Percentiles rank a stretch among this genome's conserved stretches.
Evolutionary conservation across 2,888 invertebrate genomes (phyloP).

Genomic region (Thera obeliscata): DNA sequence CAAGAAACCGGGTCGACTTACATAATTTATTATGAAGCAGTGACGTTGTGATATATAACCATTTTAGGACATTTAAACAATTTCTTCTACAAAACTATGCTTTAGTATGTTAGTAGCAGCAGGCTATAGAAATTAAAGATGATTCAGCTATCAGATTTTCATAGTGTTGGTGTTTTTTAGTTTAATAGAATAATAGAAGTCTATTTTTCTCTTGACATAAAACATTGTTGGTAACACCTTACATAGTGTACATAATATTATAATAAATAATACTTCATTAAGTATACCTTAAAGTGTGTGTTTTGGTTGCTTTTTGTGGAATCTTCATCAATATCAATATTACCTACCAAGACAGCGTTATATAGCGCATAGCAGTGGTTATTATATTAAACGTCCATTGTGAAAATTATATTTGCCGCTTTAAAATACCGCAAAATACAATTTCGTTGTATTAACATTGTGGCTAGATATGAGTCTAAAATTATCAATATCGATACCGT

Average conservation of each 20-base stretch:
- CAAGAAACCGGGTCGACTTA: conserved; percentile 9
- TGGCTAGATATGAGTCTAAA: not conserved
- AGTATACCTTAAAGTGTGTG: not conserved
- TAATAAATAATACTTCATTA: not conserved
- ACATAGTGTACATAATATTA: too few relatives aligned
- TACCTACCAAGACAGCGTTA: not conserved
- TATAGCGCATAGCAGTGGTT: conserved; percentile 2
- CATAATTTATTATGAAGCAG: conserved; percentile 15
- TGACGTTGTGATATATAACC: conserved; percentile 25
- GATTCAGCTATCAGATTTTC: not conserved
- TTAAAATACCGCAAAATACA: conserved; percentile 4
- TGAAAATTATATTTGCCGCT: conserved; percentile 6
- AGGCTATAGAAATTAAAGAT: not conserved
- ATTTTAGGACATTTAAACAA: conserved; percentile 5
- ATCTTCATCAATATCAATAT: not conserved
- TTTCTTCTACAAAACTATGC: conserved; percentile 12
- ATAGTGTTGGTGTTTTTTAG: not conserved
- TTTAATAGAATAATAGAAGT: too few relatives aligned
- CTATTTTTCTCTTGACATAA: too few relatives aligned
- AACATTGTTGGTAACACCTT: too few relatives aligned
- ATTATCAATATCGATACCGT: not conserved
- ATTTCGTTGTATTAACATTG: not conserved
- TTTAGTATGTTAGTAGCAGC: conserved; percentile 5
- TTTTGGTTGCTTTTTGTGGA: not conserved
- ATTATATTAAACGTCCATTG: conserved; percentile 16